phyloP scores from a whole-genome alignment of 2,888 invertebrate genomes.

The Pterostichus madidus region DNA sequence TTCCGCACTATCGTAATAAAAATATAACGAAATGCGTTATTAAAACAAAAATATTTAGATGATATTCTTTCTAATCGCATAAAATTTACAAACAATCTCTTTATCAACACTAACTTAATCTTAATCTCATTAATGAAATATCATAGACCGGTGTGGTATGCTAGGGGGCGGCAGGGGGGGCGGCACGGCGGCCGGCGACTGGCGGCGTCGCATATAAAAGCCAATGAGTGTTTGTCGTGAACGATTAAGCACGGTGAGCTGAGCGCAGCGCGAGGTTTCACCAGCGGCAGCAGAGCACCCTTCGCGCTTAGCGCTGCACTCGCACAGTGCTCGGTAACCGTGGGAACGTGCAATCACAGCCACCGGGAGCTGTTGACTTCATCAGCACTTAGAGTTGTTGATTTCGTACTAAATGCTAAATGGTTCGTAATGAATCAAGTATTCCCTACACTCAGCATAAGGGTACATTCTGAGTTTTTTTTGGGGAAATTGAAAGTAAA shows the following conservation, averaged over 20 bases:
- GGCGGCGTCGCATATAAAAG: slow-evolving; percentile 18
- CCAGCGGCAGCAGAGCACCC: neutral
- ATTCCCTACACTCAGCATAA: neutral
- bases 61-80: too few species aligned
- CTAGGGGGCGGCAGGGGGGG: slow-evolving; percentile 8
- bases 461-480: neutral
- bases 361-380: neutral
- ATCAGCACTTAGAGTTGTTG: neutral
- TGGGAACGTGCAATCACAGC: slow-evolving; percentile 31
- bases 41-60: too few species aligned
- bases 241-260: slow-evolving; percentile 47
- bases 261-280: neutral
- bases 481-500: too few species aligned
- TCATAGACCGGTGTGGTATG: neutral
- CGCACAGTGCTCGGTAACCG: neutral
- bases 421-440: neutral
- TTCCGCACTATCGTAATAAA: too few species aligned
- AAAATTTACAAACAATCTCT: too few species aligned
- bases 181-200: neutral
- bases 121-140: neutral
- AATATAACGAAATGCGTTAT: too few species aligned
- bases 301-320: too few species aligned
- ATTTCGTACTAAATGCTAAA: too few species aligned
- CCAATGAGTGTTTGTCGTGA: slow-evolving; percentile 54
- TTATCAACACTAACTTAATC: too few species aligned